A percentile compares a stretch with the other conserved stretches of the same genome.
Evolutionary conservation across 2,888 invertebrate species (phyloP).

Genomic region (Drosophila nr. perissopoda): DNA sequence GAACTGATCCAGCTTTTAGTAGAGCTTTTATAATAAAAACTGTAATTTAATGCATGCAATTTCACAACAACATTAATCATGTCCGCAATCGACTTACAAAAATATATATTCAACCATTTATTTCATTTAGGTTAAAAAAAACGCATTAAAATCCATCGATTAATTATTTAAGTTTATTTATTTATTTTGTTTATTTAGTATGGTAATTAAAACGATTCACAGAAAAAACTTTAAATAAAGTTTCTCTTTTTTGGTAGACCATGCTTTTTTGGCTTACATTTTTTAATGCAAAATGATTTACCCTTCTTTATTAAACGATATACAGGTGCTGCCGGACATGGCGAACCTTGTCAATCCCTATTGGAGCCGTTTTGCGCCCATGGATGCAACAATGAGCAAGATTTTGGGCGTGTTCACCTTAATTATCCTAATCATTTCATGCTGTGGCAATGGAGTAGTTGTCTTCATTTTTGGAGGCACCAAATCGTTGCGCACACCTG

Average conservation of each 20-base stretch:
- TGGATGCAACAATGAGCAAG: constrained; percentile 95
- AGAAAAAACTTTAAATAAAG: background rate
- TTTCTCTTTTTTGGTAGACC: background rate
- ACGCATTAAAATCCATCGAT: background rate
- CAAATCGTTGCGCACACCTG: constrained; percentile 91
- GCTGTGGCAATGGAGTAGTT: constrained; percentile 84
- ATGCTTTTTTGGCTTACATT: background rate
- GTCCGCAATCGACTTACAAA: background rate
- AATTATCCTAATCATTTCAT: constrained; percentile 87
- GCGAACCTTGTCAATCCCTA: constrained; percentile 88
- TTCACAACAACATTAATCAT: background rate
- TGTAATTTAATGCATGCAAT: background rate
- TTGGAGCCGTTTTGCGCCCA: constrained; percentile 95
- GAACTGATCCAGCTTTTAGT: background rate
- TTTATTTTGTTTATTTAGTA: background rate
- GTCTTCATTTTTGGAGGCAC: constrained; percentile 84
- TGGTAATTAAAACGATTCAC: background rate
- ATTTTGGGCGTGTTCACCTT: constrained; percentile 93
- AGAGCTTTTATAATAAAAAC: background rate
- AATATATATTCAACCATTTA: background rate
- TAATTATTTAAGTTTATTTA: background rate
- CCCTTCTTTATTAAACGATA: background rate
- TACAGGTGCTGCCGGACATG: constrained; percentile 88
- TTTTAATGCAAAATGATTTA: background rate
- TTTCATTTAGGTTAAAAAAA: background rate